These are phyloP conservation scores for Agrotis ipsilon DNA, from an alignment of 2,888 invertebrate genomes.

Conservation along the genomic window DNA sequence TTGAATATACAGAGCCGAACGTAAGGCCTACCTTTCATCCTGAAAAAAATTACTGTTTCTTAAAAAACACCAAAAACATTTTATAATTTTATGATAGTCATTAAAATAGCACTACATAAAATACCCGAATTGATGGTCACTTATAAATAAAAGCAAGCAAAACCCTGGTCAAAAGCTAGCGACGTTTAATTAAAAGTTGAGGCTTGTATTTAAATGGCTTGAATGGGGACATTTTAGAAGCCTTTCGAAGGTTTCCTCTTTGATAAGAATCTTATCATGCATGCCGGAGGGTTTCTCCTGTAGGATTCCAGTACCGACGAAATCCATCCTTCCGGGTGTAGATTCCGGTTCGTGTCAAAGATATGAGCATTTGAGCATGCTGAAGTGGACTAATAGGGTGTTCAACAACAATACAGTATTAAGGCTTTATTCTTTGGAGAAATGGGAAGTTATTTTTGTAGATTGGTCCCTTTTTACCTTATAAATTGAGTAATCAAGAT, in stretches of 20 bases:
- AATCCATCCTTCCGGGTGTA: background rate
- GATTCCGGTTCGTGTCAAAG: background rate
- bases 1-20: too few relatives aligned
- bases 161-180: too few relatives aligned
- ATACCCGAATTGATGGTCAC: too few relatives aligned
- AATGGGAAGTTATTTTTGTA: background rate
- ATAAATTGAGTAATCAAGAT: too few relatives aligned
- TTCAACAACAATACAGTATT: background rate
- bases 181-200: too few relatives aligned
- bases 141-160: too few relatives aligned
- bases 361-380: conserved; percentile 17
- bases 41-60: too few relatives aligned
- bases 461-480: background rate
- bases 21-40: too few relatives aligned
- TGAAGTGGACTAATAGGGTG: background rate
- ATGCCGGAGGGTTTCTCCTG: conserved; percentile 1
- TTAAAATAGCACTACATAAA: too few relatives aligned
- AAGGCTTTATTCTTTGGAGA: background rate
- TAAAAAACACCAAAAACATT: too few relatives aligned
- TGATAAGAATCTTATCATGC: background rate
- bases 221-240: background rate
- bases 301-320: background rate
- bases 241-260: background rate
- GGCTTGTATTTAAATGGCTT: background rate
- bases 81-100: too few relatives aligned